A percentile compares a stretch with the other conserved stretches of the same genome.
These are phyloP conservation scores for Crematogaster levior DNA, from an alignment of 2,888 invertebrate species.

Conservation along the genomic window DNA sequence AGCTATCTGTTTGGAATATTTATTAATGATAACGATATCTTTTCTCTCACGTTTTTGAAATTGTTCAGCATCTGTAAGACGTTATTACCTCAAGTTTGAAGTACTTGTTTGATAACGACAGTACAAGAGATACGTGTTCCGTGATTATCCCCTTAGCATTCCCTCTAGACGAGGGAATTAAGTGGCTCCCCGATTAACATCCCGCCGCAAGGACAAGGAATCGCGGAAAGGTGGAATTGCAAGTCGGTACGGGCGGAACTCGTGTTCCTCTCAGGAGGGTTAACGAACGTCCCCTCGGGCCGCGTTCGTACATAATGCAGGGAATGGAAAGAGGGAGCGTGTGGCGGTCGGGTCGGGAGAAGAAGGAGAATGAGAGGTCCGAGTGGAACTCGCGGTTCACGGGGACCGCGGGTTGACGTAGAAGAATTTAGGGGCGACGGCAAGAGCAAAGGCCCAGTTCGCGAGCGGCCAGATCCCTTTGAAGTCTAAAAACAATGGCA, in stretches of 20 bases:
- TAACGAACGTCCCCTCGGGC: conserved; percentile 82
- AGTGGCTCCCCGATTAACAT: conserved; percentile 63
- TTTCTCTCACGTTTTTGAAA: neutral
- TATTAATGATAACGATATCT: neutral
- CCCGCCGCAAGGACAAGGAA: conserved; percentile 34
- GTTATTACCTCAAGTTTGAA: neutral
- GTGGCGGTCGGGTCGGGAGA: conserved; percentile 43
- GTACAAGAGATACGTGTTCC: neutral
- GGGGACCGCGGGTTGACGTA: conserved; percentile 82
- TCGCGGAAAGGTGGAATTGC: conserved; percentile 37
- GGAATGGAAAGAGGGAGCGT: conserved; percentile 52
- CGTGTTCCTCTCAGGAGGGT: conserved; percentile 70
- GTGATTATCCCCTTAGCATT: neutral
- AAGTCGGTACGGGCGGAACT: conserved; percentile 38
- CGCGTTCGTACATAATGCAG: conserved; percentile 80
- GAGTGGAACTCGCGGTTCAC: conserved; percentile 76
- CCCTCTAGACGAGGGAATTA: conserved; percentile 51
- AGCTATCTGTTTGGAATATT: neutral
- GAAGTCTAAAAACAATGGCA: conserved; percentile 86
- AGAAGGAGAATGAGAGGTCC: conserved; percentile 49
- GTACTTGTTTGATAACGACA: neutral
- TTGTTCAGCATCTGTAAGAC: neutral
- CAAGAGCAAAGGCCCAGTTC: conserved; percentile 84
- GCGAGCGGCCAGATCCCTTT: conserved; percentile 84
- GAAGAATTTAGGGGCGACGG: conserved; percentile 86